Conservation (phyloP, 2,888 invertebrate genomes). For the Petrolisthes cinctipes region DNA sequence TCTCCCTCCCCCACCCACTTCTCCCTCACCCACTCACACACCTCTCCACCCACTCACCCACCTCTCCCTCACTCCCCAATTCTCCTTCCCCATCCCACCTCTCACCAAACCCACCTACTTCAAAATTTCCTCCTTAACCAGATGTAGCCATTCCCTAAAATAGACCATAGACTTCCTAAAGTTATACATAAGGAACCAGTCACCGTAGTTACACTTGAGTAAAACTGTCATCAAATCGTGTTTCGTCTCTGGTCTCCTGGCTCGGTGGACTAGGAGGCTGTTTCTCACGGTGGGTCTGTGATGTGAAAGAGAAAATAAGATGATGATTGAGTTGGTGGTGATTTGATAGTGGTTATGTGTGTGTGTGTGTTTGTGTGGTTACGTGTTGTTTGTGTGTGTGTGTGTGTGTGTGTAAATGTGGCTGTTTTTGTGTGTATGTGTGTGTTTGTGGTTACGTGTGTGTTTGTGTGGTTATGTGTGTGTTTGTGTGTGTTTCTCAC, state of each 20-base stretch:
- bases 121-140: background rate
- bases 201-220: slow-evolving; percentile 43
- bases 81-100: background rate
- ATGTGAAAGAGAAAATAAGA: background rate
- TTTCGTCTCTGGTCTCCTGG: slow-evolving; percentile 24
- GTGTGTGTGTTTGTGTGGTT: no score
- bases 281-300: slow-evolving; percentile 39
- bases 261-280: slow-evolving; percentile 25
- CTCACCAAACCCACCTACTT: background rate
- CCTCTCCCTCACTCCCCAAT: background rate
- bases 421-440: no score
- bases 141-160: slow-evolving; percentile 16
- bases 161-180: slow-evolving; percentile 56
- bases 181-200: slow-evolving; percentile 59
- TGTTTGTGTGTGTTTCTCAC: slow-evolving; percentile 41
- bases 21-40: no score
- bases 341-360: no score
- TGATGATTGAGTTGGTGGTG: background rate
- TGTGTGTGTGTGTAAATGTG: no score
- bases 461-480: no score
- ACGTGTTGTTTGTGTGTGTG: no score
- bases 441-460: no score
- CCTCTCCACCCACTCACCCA: background rate
- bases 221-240: slow-evolving; percentile 23
- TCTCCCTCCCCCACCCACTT: no score